Conservation (phyloP, 2,888 invertebrate species). For the Aethes cnicana region DNA sequence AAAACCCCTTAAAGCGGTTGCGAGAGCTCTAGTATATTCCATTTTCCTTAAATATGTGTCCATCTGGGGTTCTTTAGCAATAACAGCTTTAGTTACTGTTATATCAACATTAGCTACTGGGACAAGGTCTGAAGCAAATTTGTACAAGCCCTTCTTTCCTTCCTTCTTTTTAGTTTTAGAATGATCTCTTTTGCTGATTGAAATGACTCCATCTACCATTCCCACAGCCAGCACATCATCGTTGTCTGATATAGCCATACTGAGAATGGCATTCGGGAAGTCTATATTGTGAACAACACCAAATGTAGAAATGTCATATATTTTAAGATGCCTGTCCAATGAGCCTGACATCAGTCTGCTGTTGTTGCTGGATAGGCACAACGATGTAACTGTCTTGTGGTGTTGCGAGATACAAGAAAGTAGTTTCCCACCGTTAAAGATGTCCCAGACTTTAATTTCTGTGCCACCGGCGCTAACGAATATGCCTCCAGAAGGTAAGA, state of each 20-base stretch:
- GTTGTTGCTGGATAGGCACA: conserved; percentile 91
- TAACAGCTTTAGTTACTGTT: conserved; percentile 66
- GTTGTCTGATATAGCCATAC: conserved; percentile 88
- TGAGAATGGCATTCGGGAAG: conserved; percentile 94
- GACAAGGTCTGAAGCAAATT: conserved; percentile 78
- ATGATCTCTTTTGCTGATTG: conserved; percentile 90
- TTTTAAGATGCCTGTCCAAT: conserved; percentile 95
- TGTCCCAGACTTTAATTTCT: conserved; percentile 96
- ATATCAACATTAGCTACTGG: conserved; percentile 69
- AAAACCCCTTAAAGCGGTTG: conserved; percentile 84
- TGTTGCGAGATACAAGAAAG: conserved; percentile 94
- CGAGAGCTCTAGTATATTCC: conserved; percentile 91
- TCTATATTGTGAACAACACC: conserved; percentile 94
- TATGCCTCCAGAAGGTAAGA: conserved; percentile 94
- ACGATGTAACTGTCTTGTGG: conserved; percentile 96
- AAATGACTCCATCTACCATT: conserved; percentile 95
- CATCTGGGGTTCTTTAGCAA: conserved; percentile 78
- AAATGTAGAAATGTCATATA: conserved; percentile 93
- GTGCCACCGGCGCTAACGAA: conserved; percentile 96
- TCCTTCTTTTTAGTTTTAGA: conserved; percentile 55
- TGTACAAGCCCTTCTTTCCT: conserved; percentile 67
- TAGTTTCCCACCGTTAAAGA: conserved; percentile 92
- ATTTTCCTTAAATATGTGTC: conserved; percentile 90
- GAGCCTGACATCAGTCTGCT: conserved; percentile 93
- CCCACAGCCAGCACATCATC: conserved; percentile 95